Evolutionary conservation across 2,113 vertebrate genomes (phyloP), one percentile per base, ranked within the genome.

Genomic region (Tragelaphus buxtoni): DNA sequence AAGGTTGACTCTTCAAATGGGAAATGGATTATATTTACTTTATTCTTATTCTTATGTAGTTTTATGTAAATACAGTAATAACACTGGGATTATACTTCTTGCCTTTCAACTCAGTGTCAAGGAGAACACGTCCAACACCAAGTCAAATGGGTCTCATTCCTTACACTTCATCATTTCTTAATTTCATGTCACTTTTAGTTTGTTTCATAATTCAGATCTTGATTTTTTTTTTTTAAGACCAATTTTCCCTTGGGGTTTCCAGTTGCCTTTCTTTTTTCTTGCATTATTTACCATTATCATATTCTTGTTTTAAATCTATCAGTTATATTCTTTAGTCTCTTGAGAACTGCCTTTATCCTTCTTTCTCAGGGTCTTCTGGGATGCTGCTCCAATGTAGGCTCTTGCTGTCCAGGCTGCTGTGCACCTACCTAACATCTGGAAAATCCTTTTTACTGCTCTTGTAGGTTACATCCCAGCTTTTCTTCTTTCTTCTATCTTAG

Each of bases 151-250:
- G 77, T 94, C 58, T 94, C 47, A 56, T 87, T 79, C n/a, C 42
- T 90, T 82, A 56, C 3, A 51, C 22, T 85, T 80, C 20, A 12
- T 85, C 28, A 86, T 42, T 76, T 28, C 14, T 88, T n/a, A 65
- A 39, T 35, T 28, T 55, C 51, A 24, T 28, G 72, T 90, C 76
- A 56, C 20, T 94, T 93, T 91, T 91, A 60, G 13, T 94, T 85
- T 94, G 60, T 39, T 89, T 91, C 45, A 28, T 83, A 94, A 69
- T 82, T 95, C 16, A 61, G 32, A 91, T 86, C 63, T 86, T 85
- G 60, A 61, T 35, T 60, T n/a, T 65, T 86, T 80, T 39, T 85
- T 77, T 58, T 60, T 22, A 39, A 12, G 60, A 49, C 7, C 58
- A 61, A 24, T 22, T 13, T 22, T 17, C 47, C 17, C 7, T 17